Base-by-base conservation (phyloP, 2,888 invertebrate species). In the Brachyopa scutellaris region DNA sequence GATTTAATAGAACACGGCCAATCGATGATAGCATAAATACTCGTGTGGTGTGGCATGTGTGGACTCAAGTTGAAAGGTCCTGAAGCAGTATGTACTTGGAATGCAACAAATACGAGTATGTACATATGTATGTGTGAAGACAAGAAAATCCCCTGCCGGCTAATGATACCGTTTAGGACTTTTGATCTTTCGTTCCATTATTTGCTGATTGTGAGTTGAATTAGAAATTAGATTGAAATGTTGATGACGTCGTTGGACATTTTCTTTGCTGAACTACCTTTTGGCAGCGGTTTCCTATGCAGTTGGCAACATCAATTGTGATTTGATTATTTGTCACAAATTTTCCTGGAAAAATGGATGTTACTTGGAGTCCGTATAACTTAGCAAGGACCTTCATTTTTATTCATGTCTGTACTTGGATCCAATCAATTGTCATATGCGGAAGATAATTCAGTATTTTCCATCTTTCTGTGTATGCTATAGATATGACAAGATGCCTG, bases 161-260 rank as follows among this genome's bases (percentile, higher is more conserved):
- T 76, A 76, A 76, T 76, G 76, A 67, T 61, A 61, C 59, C 67
- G 66, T 67, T 67, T 67, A 67, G 67, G 23, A 67, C 59, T 76
- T 67, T 59, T 66, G 67, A 67, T 76, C 76, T 67, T 67, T 53
- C 59, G 15, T 76, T 76, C 49, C 36, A 59, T 79, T 55, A 42
- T 77, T 77, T 73, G 59, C 53, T 5, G 72, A 72, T 51, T 78
- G 73, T 67, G 79, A 73, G 53, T 21, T 66, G 79, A 79, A 79
- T 73, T 11, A 11, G 33, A 33, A 66, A 61, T 78, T 29, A 59
- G 59, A 45, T 33, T 13, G 33, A 40, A 66, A 29, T 59, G 57
- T 26, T 42, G 66, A 40, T 33, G 31, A 66, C 23, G 40, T 38
- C 53, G 8, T 55, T 21, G 17, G n/a, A n/a, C n/a, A n/a, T n/a